A percentile compares a stretch with the other conserved stretches of the same genome.
These are phyloP conservation scores for Axis porcinus DNA, from an alignment of 2,113 vertebrate genomes.

Conservation along the genomic window DNA sequence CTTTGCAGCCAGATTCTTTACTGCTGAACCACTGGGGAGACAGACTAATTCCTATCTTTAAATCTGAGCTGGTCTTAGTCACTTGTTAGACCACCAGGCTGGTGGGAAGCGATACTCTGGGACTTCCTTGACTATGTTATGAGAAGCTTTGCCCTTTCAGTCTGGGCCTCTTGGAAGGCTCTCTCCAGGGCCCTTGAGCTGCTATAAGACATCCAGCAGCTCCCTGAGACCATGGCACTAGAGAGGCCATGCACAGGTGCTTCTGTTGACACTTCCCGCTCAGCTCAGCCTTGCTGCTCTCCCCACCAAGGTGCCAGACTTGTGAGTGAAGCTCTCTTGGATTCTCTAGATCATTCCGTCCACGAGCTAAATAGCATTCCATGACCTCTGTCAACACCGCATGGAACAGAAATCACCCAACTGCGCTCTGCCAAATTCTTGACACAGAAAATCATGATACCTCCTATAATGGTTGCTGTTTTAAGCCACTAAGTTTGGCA, in stretches of 20 bases:
- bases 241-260: background rate
- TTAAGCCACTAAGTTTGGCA: background rate
- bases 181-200: background rate
- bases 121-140: background rate
- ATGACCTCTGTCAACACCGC: background rate
- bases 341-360: background rate
- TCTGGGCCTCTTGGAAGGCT: background rate
- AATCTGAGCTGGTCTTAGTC: background rate
- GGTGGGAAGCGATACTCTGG: background rate
- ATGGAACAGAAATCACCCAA: background rate
- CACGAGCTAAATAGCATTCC: background rate
- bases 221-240: background rate
- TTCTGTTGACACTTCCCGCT: background rate
- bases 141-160: background rate
- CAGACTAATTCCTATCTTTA: background rate
- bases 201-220: fast-evolving
- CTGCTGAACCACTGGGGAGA: background rate
- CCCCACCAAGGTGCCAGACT: background rate
- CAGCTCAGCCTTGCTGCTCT: background rate
- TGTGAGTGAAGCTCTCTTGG: background rate
- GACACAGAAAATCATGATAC: background rate
- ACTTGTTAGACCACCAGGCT: background rate
- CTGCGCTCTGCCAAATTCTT: background rate
- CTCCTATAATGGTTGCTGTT: background rate
- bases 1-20: background rate